phyloP scores from a whole-genome alignment of 2,113 vertebrate species.

The Sorex fumeus region DNA sequence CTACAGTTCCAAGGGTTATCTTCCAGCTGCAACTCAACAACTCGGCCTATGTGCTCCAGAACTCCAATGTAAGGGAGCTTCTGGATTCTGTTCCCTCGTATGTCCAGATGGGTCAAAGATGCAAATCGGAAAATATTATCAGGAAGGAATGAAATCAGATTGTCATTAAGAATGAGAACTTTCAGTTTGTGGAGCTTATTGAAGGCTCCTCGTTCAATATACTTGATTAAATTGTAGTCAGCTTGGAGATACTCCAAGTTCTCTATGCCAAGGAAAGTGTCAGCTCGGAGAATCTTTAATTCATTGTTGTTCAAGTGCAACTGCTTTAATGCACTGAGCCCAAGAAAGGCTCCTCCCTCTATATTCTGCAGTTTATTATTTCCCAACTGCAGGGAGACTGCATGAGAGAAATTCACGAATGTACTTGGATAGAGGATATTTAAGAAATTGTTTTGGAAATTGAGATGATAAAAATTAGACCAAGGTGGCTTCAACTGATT shows the following conservation, averaged over 20 bases:
- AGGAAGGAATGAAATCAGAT: slow-evolving; percentile 96
- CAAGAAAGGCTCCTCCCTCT: slow-evolving; percentile 97
- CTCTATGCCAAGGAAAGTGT: slow-evolving; percentile 98
- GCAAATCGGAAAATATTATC: slow-evolving; percentile 99
- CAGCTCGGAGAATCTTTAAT: slow-evolving; percentile 96
- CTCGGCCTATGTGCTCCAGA: slow-evolving; percentile 97
- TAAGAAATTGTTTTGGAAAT: slow-evolving; percentile 98
- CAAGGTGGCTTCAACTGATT: slow-evolving; percentile 96
- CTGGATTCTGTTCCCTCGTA: slow-evolving; percentile 98
- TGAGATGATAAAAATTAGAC: slow-evolving; percentile 97
- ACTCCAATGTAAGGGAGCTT: slow-evolving; percentile 98
- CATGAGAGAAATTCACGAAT: slow-evolving; percentile 98
- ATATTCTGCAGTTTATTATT: slow-evolving; percentile 99
- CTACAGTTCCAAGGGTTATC: slow-evolving; percentile 99
- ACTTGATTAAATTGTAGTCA: slow-evolving; percentile 99
- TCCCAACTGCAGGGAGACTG: slow-evolving; percentile 98
- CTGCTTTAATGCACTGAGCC: slow-evolving; percentile 97
- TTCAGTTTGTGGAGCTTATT: slow-evolving; percentile 99
- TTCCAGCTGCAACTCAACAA: slow-evolving; percentile 97
- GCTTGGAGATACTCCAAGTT: slow-evolving; percentile 99
- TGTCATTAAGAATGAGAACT: slow-evolving; percentile 99
- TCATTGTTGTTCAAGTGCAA: slow-evolving; percentile 99
- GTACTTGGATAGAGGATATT: slow-evolving; percentile 97
- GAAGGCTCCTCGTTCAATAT: slow-evolving; percentile 98
- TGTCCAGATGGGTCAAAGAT: slow-evolving; percentile 98